These are phyloP conservation scores for Alectoris magna DNA, from an alignment of 2,797 vertebrate genomes.

Conservation along the genomic window DNA sequence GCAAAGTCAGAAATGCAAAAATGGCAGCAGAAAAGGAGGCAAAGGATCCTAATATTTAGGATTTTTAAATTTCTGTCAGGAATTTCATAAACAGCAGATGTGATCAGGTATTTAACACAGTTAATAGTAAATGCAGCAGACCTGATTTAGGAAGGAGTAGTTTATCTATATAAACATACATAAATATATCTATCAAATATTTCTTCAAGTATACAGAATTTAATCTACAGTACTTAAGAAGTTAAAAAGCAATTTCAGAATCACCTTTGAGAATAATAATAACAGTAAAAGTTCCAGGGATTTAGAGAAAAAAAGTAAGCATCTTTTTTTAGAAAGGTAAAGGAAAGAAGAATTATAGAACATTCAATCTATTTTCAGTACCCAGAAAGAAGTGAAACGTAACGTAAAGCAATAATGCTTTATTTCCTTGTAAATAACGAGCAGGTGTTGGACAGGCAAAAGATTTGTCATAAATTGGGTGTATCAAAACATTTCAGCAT, in stretches of 20 bases:
- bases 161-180: background rate
- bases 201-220: background rate
- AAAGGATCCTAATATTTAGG: background rate
- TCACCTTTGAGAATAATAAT: background rate
- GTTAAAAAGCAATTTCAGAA: background rate
- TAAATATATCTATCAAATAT: background rate
- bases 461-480: background rate
- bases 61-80: background rate
- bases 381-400: background rate
- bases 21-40: background rate
- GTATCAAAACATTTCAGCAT: background rate
- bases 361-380: background rate
- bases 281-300: background rate
- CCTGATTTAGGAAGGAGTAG: background rate
- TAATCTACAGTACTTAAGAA: background rate
- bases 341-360: background rate
- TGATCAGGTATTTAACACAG: background rate
- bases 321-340: background rate
- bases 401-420: background rate
- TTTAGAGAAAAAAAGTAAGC: background rate
- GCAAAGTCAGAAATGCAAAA: background rate
- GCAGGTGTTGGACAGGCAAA: background rate
- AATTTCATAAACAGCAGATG: background rate
- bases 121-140: background rate
- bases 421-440: constrained; percentile 18